Evolutionary conservation across 2,888 invertebrate genomes (phyloP), one percentile per base, ranked within the genome.

Genomic region (Ectemnius continuus): DNA sequence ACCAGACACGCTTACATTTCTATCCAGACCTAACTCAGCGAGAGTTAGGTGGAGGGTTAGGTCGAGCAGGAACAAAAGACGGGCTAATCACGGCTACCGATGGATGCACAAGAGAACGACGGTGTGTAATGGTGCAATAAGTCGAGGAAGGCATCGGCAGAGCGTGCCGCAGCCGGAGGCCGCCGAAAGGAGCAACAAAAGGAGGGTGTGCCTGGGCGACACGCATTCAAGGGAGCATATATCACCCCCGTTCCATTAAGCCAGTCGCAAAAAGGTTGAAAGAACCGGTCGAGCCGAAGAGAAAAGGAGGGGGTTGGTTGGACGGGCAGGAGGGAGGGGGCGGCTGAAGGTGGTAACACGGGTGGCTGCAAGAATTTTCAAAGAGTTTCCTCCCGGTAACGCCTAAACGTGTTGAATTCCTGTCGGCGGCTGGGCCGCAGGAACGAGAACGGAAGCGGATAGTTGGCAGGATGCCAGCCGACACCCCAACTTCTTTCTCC

Each of bases 391-490:
- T 64, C 68, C 61, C 72, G 67, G 67, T 73, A 75, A 78, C 83
- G 78, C 73, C 75, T 70, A 75, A 82, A 78, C 75, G 84, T 80
- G 84, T 82, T 84, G 78, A 79, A 83, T 80, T 84, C 80, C 73
- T 76, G 83, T 79, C 81, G 78, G 76, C 73, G 67, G 75, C 70
- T 80, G 76, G 23, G 23, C 80, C 76, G 59, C 75, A 78, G 79
- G 76, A 81, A 82, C 80, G 80, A 80, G 84, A 82, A 78, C 84
- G 83, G 80, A 83, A 82, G 81, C 83, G 81, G 79, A 81, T 81
- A 76, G 82, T 85, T 88, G 88, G 88, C 88, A 66, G 70, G 72
- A 67, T 70, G 88, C 88, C 88, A 88, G 83, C 70, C 82, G 84
- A 81, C 83, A 81, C 67, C 70, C 66, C 71, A 23, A 18, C 75